Evolutionary conservation across 30 jellyfish, hydroid and myxozoan species (phyloP).

Genomic region (Nemopilema nomurai): DNA sequence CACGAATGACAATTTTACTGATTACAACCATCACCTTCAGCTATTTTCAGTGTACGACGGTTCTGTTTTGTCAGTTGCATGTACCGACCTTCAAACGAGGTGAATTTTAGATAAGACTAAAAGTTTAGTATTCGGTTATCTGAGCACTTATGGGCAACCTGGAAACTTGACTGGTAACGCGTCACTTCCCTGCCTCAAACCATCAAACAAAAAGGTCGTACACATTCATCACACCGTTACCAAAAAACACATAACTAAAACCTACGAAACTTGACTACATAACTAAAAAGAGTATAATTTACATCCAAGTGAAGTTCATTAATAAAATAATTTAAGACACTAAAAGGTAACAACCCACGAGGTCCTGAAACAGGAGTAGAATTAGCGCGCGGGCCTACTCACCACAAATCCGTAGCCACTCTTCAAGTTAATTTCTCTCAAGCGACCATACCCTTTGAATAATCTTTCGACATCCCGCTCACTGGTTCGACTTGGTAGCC

Average conservation of each 20-base stretch:
- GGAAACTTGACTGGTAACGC: not conserved
- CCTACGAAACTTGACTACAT: no score
- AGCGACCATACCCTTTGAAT: conserved; percentile 84
- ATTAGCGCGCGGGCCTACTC: conserved; percentile 17
- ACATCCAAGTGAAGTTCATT: no score
- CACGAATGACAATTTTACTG: no score
- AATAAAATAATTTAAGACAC: no score
- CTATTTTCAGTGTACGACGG: no score
- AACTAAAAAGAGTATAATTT: no score
- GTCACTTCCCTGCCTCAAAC: not conserved
- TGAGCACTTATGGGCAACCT: not conserved
- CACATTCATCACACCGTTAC: no score
- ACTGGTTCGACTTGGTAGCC: conserved; percentile 70
- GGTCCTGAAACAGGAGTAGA: not conserved
- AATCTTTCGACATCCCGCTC: conserved; percentile 88
- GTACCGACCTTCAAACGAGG: no score
- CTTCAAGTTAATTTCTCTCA: conserved; percentile 86
- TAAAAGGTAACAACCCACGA: not conserved
- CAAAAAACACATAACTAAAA: no score
- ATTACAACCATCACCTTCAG: no score
- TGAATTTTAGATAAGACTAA: not conserved
- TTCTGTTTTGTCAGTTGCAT: no score
- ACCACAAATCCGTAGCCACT: conserved; percentile 96
- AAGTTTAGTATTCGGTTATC: not conserved
- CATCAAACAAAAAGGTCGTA: not conserved